These are phyloP conservation scores for Muscidifurax raptorellus DNA, from an alignment of 1,140 invertebrate genomes.

Conservation along the genomic window DNA sequence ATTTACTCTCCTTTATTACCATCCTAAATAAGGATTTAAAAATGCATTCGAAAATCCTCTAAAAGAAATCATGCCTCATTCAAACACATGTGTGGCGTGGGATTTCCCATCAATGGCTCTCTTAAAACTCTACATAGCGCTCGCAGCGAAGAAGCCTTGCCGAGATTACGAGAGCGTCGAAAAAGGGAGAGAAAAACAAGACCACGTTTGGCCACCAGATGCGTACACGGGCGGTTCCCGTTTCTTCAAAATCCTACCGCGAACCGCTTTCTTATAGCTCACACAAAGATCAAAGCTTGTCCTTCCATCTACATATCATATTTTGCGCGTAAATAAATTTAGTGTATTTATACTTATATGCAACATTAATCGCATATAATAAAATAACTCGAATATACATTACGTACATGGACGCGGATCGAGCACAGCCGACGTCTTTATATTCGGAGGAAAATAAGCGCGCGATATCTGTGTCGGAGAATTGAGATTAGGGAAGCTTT, in stretches of 20 bases:
- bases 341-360: too few species aligned
- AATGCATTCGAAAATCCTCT: neutral
- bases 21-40: neutral
- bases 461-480: neutral
- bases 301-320: neutral
- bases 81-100: neutral
- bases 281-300: neutral
- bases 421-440: neutral
- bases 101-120: neutral
- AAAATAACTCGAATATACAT: neutral
- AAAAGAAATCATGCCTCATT: neutral
- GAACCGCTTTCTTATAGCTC: neutral
- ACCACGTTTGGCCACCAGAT: constrained; percentile 59
- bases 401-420: neutral
- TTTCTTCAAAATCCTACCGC: neutral
- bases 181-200: constrained; percentile 41
- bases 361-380: neutral
- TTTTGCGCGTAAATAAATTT: too few species aligned
- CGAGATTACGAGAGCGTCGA: neutral
- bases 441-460: neutral
- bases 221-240: constrained; percentile 36
- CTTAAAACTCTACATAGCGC: neutral
- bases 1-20: too few species aligned
- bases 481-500: neutral
- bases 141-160: neutral